phyloP scores from a whole-genome alignment of 2,797 vertebrate genomes.

The Micromesistius poutassou region DNA sequence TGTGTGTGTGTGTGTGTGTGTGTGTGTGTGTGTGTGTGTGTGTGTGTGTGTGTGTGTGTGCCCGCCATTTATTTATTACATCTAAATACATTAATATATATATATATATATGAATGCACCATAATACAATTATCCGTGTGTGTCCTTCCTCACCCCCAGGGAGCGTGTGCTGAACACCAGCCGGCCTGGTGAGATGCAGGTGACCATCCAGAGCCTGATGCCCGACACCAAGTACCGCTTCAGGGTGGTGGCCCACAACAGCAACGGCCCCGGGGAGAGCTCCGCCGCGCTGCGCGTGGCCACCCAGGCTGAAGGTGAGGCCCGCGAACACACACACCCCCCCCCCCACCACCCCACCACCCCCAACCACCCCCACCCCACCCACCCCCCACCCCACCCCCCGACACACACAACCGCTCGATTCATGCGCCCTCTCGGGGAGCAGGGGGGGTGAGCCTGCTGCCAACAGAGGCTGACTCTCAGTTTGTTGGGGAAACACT shows the following conservation, averaged over 20 bases:
- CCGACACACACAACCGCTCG: not conserved
- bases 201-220: conserved; percentile 93
- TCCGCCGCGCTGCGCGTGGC: conserved; percentile 84
- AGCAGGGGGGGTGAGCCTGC: too few species aligned
- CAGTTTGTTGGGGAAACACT: not conserved
- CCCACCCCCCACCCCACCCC: too few species aligned
- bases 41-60: too few species aligned
- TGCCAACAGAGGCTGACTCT: not conserved
- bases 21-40: too few species aligned
- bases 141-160: conserved; percentile 62
- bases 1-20: too few species aligned
- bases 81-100: too few species aligned
- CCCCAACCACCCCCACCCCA: too few species aligned
- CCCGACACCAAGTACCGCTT: conserved; percentile 92
- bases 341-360: too few species aligned
- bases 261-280: conserved; percentile 88
- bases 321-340: conserved; percentile 22
- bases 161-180: conserved; percentile 92
- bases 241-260: conserved; percentile 88
- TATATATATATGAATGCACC: not conserved
- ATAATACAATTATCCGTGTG: conserved; percentile 4
- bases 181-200: conserved; percentile 89
- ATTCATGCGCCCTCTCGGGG: not conserved
- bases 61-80: too few species aligned
- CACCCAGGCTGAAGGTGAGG: conserved; percentile 92